Evolutionary conservation across 1,140 invertebrate genomes (phyloP), one percentile per base, ranked within the genome.

Genomic region (Drosophila insularis): DNA sequence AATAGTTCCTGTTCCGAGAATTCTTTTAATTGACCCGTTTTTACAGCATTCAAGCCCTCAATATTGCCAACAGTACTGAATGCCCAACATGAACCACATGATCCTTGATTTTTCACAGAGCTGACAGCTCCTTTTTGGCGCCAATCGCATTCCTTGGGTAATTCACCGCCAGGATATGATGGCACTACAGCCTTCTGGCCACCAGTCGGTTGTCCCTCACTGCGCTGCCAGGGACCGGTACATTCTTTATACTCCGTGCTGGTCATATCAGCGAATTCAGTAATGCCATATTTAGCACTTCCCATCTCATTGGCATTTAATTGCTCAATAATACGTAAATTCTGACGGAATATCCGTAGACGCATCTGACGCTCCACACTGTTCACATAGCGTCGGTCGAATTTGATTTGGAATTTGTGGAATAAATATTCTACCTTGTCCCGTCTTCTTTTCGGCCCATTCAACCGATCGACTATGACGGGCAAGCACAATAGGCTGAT

Each of bases 41-140:
- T 96, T 7, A 98, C 93, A 3, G 97, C 96, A 93, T 97, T 98
- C 65, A 97, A 95, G 2, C 98, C 98, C 92, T 99, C 99, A 61
- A 99, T 95, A 90, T 99, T 99, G 40, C 94, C 94, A 65, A 97
- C 99, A 0, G 98, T 97, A 69, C 98, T 98, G 92, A 99, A 99
- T 0, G 98, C 98, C 99, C 99, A 99, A 89, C 98, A 99, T 23
- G 97, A 99, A 7, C 98, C 98, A 92, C 98, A 99, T 1, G 92
- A 90, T 5, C 96, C 96, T 90, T 98, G 97, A 93, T 98, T 95
- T 92, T 99, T 99, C 0, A 99, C 97, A 58, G 93, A 93, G 14
- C 98, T 99, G 14, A 99, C 97, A 60, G 96, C 96, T 46, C 97
- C 97, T 69, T 96, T 93, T 66, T 94, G 90, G 78, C 96, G 94